A percentile compares a stretch with the other conserved stretches of the same genome.
These are phyloP conservation scores for Aulostomus chinensis DNA, from an alignment of 2,797 vertebrate genomes.

Conservation along the genomic window DNA sequence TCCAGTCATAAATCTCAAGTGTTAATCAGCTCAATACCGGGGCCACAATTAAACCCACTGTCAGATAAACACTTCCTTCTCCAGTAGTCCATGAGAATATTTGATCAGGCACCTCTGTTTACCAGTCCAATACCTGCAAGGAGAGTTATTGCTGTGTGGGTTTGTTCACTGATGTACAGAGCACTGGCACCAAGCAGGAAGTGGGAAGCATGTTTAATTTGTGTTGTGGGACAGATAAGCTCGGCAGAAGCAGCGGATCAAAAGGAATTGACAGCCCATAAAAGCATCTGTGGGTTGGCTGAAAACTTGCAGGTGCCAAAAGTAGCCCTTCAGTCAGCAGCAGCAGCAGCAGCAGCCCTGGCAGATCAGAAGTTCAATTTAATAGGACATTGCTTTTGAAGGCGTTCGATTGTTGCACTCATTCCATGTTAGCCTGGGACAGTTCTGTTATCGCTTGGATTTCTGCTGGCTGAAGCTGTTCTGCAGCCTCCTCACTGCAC, in stretches of 20 bases:
- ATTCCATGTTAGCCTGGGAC: too few species aligned
- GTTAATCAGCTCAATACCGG: conserved; percentile 49
- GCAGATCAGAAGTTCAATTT: conserved; percentile 34
- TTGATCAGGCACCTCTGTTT: conserved; percentile 21
- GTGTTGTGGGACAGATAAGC: conserved; percentile 27
- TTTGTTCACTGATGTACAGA: background rate
- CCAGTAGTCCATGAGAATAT: conserved; percentile 19
- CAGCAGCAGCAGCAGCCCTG: background rate
- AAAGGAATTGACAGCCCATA: conserved; percentile 34
- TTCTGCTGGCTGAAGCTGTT: conserved; percentile 55
- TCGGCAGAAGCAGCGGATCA: conserved; percentile 17
- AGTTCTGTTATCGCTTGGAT: conserved; percentile 36
- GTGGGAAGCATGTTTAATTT: conserved; percentile 19
- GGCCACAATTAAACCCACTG: conserved; percentile 35
- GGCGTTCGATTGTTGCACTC: too few species aligned
- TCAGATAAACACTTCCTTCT: conserved; percentile 32
- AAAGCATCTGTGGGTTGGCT: conserved; percentile 22
- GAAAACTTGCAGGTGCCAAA: background rate
- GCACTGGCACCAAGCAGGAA: background rate
- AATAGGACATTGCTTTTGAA: conserved; percentile 6
- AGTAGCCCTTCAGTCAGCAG: background rate
- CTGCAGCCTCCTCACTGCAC: conserved; percentile 17
- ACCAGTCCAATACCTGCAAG: conserved; percentile 21
- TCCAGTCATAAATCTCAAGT: conserved; percentile 32
- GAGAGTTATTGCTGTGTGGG: conserved; percentile 10